phyloP scores from a whole-genome alignment of 2,797 vertebrate genomes.

The Cossypha polioptera region DNA sequence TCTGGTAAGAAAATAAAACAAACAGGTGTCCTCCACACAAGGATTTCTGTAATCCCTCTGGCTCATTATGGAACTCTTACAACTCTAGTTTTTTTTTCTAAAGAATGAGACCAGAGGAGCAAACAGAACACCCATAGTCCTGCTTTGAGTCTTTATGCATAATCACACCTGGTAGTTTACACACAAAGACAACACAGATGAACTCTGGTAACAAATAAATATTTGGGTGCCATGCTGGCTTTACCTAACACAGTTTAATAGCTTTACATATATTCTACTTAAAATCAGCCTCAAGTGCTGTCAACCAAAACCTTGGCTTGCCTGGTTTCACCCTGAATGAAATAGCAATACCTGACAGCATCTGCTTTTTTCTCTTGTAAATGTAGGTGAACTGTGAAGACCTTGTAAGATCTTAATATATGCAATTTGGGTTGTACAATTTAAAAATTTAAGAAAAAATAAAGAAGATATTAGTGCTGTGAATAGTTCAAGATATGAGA shows the following conservation, averaged over 20 bases:
- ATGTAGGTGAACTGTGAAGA: slow-evolving; percentile 49
- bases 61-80: not conserved
- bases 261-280: not conserved
- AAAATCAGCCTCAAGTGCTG: not conserved
- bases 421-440: slow-evolving; percentile 21
- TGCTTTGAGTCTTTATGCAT: not conserved
- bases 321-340: not conserved
- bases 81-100: not conserved
- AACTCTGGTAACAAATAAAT: not conserved
- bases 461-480: not conserved
- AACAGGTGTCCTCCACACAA: not conserved
- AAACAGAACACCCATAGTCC: not conserved
- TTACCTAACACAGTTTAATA: not conserved
- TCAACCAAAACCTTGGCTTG: not conserved
- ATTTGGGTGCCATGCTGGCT: not conserved
- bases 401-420: slow-evolving; percentile 59
- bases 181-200: not conserved
- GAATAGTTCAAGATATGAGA: slow-evolving; percentile 54
- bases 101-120: not conserved
- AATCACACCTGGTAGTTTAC: not conserved
- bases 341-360: not conserved
- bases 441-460: not conserved
- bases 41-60: not conserved
- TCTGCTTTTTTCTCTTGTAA: not conserved
- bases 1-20: not conserved